Base-by-base conservation (phyloP, 37 sponge, comb jelly and placozoan species). In the Petrosia ficiformis region DNA sequence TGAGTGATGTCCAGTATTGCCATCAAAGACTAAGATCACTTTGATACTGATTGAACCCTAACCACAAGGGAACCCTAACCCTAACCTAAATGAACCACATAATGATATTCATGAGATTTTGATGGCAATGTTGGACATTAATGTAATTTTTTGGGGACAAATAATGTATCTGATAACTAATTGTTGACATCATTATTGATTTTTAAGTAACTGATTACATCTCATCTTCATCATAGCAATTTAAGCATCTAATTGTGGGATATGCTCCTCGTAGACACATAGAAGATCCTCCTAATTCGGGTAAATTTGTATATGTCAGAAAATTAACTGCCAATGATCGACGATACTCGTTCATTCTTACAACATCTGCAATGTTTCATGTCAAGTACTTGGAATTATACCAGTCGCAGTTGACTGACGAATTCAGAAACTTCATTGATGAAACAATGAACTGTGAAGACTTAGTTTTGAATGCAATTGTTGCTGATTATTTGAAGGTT, bases 371-470 rank as follows among this genome's bases (percentile, higher is more conserved):
- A 6, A 38, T 81, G 33, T 38, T 72, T 4, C 81, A 81, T 35
- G 72, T 26, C 28, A 56, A 59, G 26, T 81, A 81, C 44, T 44
- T 81, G 56, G 57, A 81, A 29, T 44, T 81, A 73, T 63, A 44
- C 43, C n/a, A n/a, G n/a, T 66, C 73, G 43, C 8, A 60, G 22
- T 40, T 73, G 3, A 4, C 61, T 0, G 73, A 73, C 39, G 57
- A 1, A 1, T 29, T 81, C 32, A 0, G 61, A 24, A 63, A 81
- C 37, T 81, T 73, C 31, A 41, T 81, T 6, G 36, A 81, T 26
- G 1, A 29, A 8, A 39, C 26, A 34, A 81, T 32, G 66, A 81
- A 81, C 39, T 81, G 81, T 72, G 81, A 81, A 1, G 81, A 81
- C 57, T 65, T 81, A 30, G 40, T 30, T 2, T 28, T 81, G 48